Evolutionary conservation across 2,888 invertebrate genomes (phyloP).

Genomic region (Anodontia alba): DNA sequence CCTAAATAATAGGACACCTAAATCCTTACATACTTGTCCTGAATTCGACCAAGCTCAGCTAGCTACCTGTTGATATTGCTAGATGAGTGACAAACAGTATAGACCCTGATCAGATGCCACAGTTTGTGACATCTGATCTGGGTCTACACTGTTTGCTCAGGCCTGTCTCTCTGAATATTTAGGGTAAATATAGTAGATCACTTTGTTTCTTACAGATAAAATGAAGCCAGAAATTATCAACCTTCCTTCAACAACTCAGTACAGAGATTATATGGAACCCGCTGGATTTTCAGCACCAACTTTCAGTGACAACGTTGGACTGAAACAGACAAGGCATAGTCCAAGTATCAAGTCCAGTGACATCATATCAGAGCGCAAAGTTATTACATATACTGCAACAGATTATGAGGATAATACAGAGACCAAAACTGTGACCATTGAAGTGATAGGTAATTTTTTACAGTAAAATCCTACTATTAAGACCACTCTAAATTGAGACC

Average conservation of each 20-base stretch:
- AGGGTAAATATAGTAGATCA: too few species aligned
- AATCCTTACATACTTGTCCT: too few species aligned
- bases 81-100: too few species aligned
- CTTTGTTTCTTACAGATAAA: not conserved
- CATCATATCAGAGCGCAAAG: not conserved
- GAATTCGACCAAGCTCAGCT: too few species aligned
- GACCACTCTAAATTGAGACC: too few species aligned
- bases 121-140: too few species aligned
- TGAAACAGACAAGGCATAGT: not conserved
- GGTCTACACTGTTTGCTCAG: too few species aligned
- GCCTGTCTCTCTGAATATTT: too few species aligned
- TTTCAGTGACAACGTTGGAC: not conserved
- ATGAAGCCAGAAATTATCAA: not conserved
- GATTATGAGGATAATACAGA: not conserved
- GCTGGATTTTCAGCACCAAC: not conserved
- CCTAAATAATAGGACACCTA: too few species aligned
- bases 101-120: too few species aligned
- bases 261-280: not conserved
- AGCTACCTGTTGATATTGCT: too few species aligned
- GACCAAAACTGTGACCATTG: not conserved
- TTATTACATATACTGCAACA: not conserved
- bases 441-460: not conserved
- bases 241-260: not conserved
- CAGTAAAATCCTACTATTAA: too few species aligned
- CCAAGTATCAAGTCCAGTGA: not conserved